Base-by-base conservation (phyloP, 2,113 vertebrate genomes). In the Grus americana region DNA sequence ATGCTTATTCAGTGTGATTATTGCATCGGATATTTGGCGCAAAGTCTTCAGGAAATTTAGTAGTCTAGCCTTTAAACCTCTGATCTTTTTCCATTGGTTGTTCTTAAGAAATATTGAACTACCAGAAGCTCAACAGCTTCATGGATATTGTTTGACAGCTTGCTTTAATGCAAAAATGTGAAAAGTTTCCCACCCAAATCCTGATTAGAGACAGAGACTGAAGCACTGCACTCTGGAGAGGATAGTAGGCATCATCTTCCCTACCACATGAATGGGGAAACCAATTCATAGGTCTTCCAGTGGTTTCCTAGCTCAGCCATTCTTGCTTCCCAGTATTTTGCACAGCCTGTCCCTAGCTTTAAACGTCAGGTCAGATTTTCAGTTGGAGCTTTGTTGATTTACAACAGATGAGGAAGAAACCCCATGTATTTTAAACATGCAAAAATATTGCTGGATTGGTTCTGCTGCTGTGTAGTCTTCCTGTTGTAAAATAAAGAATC, bases 41-140 rank as follows among this genome's bases (percentile, higher is more conserved):
- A 90, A 92, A 90, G 27, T 84, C 79, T 92, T 91, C 70, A 86
- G 92, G 88, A 97, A 97, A 97, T 95, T 76, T 93, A 92, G 63
- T 65, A 92, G 59, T 72, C 90, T 93, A 74, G 86, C 65, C 67
- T 71, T 95, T 29, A 96, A 95, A 68, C 40, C 63, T 91, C 79
- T 86, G 79, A 38, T 92, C n/a, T 88, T 83, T 85, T 96, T 47
- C 59, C 67, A 72, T 30, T 91, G 86, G n/a, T 79, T 90, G 32
- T 34, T 94, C 54, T 67, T 96, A 72, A 86, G 74, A 90, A 92
- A 65, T 42, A 42, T 42, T 42, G 80, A 95, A 63, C 71, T 44
- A 80, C 42, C 55, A 91, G 84, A 65, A 89, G 36, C 36, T 88
- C 40, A 91, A 54, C 27, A 47, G 30, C 36, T 92, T 74, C 50